Evolutionary conservation across 2,113 vertebrate genomes (phyloP), one percentile per base, ranked within the genome.

Genomic region (Pluvianellus socialis): DNA sequence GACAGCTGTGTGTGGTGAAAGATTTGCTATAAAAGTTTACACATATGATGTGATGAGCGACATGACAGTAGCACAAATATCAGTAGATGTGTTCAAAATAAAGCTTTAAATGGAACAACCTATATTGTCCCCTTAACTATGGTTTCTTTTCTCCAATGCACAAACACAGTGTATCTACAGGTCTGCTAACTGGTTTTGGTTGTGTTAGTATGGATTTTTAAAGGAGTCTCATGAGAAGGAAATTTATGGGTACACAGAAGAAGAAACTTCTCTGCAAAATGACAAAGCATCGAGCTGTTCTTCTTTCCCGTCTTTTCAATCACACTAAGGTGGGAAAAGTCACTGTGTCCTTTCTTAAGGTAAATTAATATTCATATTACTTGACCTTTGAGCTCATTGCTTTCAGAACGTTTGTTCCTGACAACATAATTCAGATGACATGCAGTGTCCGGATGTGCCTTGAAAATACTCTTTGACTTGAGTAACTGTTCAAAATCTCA

Each of bases 11-110:
- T 66, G 7, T 53, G 27, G 16, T 53, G 18, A 53, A 24, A 56
- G 3, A 40, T 16, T 13, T 20, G 28, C 2, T 49, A 28, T 45
- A 32, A 71, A 67, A 15, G 12, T 53, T 77, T 87, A 8, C 22
- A 42, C 4, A 4, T n/a, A 15, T 28, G 14, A 55, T 35, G 24
- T 45, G 30, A 44, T 26, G 11, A n/a, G 4, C 1, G 2, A 1
- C 10, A 38, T 28, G 52, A 30, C 8, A 32, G 14, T 32, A 47
- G 12, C 38, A 86, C 4, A 75, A 40, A 18, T 73, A 45, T 50
- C 18, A 45, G 10, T 28, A 86, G 38, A 28, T 30, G 6, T 9
- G 4, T 30, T 61, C 13, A 65, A 33, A 15, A 85, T n/a, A 75
- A 75, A 65, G 2, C 7, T 56, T 92, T 53, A 32, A 70, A 44